phyloP scores from a whole-genome alignment of 2,113 vertebrate genomes.

The Paedocypris sp. region DNA sequence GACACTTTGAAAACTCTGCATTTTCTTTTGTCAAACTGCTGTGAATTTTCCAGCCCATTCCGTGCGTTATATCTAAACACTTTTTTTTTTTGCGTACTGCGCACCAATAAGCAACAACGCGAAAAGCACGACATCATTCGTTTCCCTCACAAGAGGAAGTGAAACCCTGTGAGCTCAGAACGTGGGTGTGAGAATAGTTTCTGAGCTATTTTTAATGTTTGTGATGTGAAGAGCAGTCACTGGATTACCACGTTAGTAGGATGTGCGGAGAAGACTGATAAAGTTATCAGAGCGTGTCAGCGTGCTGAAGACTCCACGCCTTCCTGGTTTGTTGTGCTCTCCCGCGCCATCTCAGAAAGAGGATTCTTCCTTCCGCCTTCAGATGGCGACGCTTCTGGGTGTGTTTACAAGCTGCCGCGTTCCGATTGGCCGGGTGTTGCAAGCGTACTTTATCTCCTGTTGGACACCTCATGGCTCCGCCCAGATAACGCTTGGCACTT shows the following conservation, averaged over 20 bases:
- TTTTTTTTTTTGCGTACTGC: background rate
- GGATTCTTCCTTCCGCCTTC: background rate
- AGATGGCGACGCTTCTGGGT: slow-evolving; percentile 38
- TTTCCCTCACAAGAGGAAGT: background rate
- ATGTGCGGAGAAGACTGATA: slow-evolving; percentile 5
- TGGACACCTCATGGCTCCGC: slow-evolving; percentile 69
- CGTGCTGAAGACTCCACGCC: slow-evolving; percentile 17
- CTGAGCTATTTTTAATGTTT: background rate
- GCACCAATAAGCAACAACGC: background rate
- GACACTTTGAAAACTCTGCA: background rate
- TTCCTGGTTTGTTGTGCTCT: slow-evolving; percentile 8
- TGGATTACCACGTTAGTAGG: too few species aligned
- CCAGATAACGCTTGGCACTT: slow-evolving; percentile 71
- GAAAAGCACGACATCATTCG: background rate
- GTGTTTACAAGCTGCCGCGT: slow-evolving; percentile 43
- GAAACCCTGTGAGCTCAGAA: background rate
- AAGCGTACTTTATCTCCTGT: slow-evolving; percentile 68
- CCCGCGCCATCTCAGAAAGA: background rate
- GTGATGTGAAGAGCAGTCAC: background rate
- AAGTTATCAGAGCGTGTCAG: slow-evolving; percentile 28
- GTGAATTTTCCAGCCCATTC: background rate
- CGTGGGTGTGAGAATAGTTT: slow-evolving; percentile 18
- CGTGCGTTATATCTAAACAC: background rate
- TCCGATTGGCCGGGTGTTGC: slow-evolving; percentile 55
- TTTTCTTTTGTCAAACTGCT: background rate